A percentile compares a stretch with the other conserved stretches of the same genome.
Evolutionary conservation across 2,113 vertebrate species (phyloP).

Genomic region (Collichthys lucidus): DNA sequence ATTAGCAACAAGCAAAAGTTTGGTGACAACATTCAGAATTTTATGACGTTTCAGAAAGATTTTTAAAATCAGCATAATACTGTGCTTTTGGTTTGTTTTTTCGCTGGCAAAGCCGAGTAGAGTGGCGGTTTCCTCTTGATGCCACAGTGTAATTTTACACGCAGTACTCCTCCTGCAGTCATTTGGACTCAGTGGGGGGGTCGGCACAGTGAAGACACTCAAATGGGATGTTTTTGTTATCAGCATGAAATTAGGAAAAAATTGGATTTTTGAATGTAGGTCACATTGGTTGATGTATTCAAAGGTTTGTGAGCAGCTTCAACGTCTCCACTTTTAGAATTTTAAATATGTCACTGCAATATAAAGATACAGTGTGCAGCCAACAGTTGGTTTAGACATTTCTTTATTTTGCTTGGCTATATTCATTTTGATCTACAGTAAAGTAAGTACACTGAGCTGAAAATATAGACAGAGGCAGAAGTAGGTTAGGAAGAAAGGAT

Average conservation of each 20-base stretch:
- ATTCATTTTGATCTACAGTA: neutral
- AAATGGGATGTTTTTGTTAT: constrained; percentile 59
- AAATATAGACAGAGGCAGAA: neutral
- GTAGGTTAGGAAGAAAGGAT: neutral
- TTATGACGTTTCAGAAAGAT: neutral
- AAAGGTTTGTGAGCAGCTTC: constrained; percentile 53
- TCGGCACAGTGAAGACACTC: constrained; percentile 29
- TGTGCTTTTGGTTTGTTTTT: neutral
- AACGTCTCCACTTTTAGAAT: neutral
- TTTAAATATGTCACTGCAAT: neutral
- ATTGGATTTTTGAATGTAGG: constrained; percentile 63
- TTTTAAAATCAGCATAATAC: neutral
- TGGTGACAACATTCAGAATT: neutral
- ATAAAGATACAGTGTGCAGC: neutral
- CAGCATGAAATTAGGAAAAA: constrained; percentile 60
- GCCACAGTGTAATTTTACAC: constrained; percentile 15
- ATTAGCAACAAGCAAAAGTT: neutral
- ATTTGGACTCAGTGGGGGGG: constrained; percentile 44
- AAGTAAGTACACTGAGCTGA: neutral
- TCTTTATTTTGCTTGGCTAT: neutral
- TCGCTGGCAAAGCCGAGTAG: neutral
- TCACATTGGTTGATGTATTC: constrained; percentile 51
- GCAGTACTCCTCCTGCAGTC: constrained; percentile 37
- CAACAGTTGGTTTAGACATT: neutral
- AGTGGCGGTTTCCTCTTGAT: neutral